A percentile compares a stretch with the other conserved stretches of the same genome.
phyloP scores from a whole-genome alignment of 2,797 vertebrate species.

The Botia kubotai region DNA sequence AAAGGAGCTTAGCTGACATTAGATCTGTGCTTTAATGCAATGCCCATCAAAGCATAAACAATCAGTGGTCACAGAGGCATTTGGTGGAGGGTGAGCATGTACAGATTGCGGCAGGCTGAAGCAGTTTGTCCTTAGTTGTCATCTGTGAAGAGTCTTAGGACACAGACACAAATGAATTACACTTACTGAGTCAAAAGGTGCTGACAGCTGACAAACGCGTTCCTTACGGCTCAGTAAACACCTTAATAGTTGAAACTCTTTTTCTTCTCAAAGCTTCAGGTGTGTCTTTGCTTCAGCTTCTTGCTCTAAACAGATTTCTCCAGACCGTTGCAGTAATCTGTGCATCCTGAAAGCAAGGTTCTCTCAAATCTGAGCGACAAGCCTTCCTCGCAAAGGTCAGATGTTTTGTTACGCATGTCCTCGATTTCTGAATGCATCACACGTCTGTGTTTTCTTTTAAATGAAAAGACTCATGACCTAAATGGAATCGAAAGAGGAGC shows the following conservation, averaged over 20 bases:
- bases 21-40: background rate
- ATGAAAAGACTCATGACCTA: background rate
- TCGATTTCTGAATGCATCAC: background rate
- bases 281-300: background rate
- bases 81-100: constrained; percentile 15
- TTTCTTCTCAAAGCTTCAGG: constrained; percentile 24
- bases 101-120: constrained; percentile 1
- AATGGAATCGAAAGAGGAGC: background rate
- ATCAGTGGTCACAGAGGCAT: background rate
- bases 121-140: constrained; percentile 5
- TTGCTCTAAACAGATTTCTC: constrained; percentile 2
- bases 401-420: background rate
- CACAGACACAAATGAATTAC: constrained; percentile 38
- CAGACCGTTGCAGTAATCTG: background rate
- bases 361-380: background rate
- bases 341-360: background rate
- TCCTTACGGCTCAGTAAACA: constrained; percentile 21
- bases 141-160: constrained; percentile 19
- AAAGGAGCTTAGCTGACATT: constrained; percentile 36
- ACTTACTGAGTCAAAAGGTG: constrained; percentile 15
- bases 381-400: background rate
- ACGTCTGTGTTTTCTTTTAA: background rate
- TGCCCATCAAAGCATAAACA: constrained; percentile 21
- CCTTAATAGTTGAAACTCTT: background rate
- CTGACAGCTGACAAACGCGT: constrained; percentile 41